A percentile compares a stretch with the other conserved stretches of the same genome.
These are phyloP conservation scores for Brenthis daphne DNA, from an alignment of 2,888 invertebrate species.

Conservation along the genomic window DNA sequence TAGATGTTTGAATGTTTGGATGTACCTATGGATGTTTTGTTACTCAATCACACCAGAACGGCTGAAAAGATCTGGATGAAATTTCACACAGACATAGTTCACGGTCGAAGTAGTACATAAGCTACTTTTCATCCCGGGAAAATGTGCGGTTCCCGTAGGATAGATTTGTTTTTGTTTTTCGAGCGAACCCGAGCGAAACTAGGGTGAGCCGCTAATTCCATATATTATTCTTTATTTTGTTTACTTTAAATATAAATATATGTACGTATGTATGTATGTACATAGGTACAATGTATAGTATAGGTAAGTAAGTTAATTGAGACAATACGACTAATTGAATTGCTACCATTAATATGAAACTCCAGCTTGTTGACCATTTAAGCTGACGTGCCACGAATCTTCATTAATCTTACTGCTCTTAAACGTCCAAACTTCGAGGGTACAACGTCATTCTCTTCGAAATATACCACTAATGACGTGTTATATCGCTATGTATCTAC, in stretches of 20 bases:
- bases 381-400: slow-evolving; percentile 32
- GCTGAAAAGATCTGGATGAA: too few species aligned
- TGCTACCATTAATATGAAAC: slow-evolving; percentile 22
- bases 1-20: too few species aligned
- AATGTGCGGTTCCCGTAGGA: too few species aligned
- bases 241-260: neutral
- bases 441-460: slow-evolving; percentile 52
- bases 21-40: too few species aligned
- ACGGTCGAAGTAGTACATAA: too few species aligned
- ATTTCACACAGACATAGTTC: too few species aligned
- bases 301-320: neutral
- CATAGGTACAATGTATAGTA: neutral
- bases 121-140: too few species aligned
- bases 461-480: slow-evolving; percentile 39
- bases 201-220: too few species aligned
- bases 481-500: neutral
- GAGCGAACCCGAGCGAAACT: too few species aligned
- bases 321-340: slow-evolving; percentile 11
- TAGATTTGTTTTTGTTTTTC: too few species aligned
- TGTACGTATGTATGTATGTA: neutral
- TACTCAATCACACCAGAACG: too few species aligned
- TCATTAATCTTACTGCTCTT: slow-evolving; percentile 61
- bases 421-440: slow-evolving; percentile 59
- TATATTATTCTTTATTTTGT: too few species aligned
- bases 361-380: slow-evolving; percentile 29